Percentiles rank a stretch among this genome's conserved stretches.
These are phyloP conservation scores for Paedocypris micromegethes DNA, from an alignment of 2,797 vertebrate species.

Conservation along the genomic window DNA sequence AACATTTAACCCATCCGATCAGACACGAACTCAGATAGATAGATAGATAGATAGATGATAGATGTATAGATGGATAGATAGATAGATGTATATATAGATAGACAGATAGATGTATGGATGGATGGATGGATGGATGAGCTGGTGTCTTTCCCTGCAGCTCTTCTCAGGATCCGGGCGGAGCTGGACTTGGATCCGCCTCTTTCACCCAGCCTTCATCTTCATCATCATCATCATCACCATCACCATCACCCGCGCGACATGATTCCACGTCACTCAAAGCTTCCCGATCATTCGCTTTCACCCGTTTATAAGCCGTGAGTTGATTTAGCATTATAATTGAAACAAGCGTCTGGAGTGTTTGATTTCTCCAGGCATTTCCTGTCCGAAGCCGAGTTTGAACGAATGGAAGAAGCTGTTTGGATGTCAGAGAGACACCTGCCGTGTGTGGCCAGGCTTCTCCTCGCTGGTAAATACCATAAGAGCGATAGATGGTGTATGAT, in stretches of 20 bases:
- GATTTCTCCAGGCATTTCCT: conserved; percentile 63
- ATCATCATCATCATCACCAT: conserved; percentile 36
- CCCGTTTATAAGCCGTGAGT: conserved; percentile 65
- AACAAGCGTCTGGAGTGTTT: conserved; percentile 5
- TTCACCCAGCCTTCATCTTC: conserved; percentile 49
- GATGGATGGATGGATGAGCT: too few relatives aligned
- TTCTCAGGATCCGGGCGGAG: conserved; percentile 51
- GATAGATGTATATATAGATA: too few relatives aligned
- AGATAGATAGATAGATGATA: too few relatives aligned
- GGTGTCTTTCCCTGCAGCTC: conserved; percentile 55
- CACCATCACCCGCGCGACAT: conserved; percentile 34
- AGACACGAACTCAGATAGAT: too few relatives aligned
- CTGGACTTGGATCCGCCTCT: conserved; percentile 72
- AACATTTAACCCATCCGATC: too few relatives aligned
- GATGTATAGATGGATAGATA: too few relatives aligned
- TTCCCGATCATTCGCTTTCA: conserved; percentile 65
- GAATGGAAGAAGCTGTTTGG: conserved; percentile 66
- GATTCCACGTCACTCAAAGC: conserved; percentile 50
- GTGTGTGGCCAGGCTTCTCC: conserved; percentile 60
- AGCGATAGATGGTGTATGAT: too few relatives aligned
- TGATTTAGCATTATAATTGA: neutral
- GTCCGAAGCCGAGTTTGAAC: conserved; percentile 54
- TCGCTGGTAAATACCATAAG: conserved; percentile 68
- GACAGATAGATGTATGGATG: too few relatives aligned
- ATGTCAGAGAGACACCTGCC: conserved; percentile 71